Base-by-base conservation (phyloP, 2,113 vertebrate species). In the Oceanodroma tethys region DNA sequence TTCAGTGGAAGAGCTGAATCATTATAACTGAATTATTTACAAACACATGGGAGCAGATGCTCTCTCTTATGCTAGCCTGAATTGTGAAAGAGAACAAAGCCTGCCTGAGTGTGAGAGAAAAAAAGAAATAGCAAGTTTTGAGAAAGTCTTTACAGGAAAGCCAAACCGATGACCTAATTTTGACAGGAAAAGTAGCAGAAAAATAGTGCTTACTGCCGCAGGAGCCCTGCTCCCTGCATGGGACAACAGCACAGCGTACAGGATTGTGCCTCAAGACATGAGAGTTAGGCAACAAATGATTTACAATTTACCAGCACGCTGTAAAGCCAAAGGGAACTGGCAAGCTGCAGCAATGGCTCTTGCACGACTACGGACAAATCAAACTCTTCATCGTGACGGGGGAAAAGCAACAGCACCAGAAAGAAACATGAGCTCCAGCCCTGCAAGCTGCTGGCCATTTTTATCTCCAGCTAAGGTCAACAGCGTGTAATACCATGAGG, bases 351-450 rank as follows among this genome's bases (percentile, higher is more conserved):
- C 30, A 7, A n/a, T 2, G 36, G 66, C 68, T 89, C 42, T 29
- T 36, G 8, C 5, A 7, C 0, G 19, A 40, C 58, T 47, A 23
- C 20, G 63, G 78, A 34, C 73, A 65, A 43, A 43, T 19, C 34
- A 50, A 70, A 70, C 16, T 53, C 82, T 25, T 32, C 47, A 15
- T 4, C 0, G 0, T 16, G 13, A 16, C 0, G 2, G 13, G n/a
- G 23, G 25, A 76, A 63, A 91, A 83, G 43, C 40, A 81, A 55
- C 20, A 72, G 72, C 80, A 65, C 29, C 45, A 38, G 34, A 27
- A 58, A 73, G 71, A 67, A 90, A 38, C 21, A 43, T 2, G 66
- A 72, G 43, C 47, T 78, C 47, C 68, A 58, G 65, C 43, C 43
- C 52, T 76, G 16, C 16, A 17, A 76, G 59, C 7, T 42, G 58